Percentiles rank a stretch among this genome's conserved stretches.
phyloP scores from a whole-genome alignment of 1,140 invertebrate genomes.

The Drosophila trapezifrons region DNA sequence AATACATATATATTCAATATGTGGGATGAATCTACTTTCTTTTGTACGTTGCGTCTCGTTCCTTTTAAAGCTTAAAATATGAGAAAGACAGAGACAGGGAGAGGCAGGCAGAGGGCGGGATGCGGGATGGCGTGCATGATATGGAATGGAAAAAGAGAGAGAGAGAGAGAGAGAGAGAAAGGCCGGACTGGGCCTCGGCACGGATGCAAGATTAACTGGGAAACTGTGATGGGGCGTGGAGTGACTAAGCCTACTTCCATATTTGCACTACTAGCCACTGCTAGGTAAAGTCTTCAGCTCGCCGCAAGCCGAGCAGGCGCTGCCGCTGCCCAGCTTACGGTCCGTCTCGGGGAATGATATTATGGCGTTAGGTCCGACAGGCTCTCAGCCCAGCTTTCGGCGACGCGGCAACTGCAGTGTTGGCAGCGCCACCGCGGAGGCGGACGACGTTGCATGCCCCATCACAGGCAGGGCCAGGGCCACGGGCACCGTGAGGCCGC shows the following conservation, averaged over 20 bases:
- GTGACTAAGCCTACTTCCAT: constrained; percentile 30
- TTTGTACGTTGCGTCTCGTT: constrained; percentile 55
- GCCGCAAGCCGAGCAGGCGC: neutral
- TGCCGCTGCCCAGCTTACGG: no score
- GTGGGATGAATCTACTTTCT: constrained; percentile 18
- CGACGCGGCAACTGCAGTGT: constrained; percentile 39
- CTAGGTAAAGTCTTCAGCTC: constrained; percentile 27
- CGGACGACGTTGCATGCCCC: constrained; percentile 26
- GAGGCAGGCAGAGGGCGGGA: constrained; percentile 6
- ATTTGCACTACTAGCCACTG: constrained; percentile 41
- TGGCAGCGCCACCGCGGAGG: constrained; percentile 5
- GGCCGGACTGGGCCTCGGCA: neutral
- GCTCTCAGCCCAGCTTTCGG: constrained; percentile 35
- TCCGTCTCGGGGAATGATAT: constrained; percentile 36
- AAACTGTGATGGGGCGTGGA: constrained; percentile 9
- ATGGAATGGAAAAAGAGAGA: neutral
- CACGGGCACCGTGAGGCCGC: constrained; percentile 37
- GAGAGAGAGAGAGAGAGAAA: neutral
- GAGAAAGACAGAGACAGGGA: constrained; percentile 47
- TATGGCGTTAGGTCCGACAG: constrained; percentile 22
- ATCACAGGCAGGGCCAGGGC: constrained; percentile 60
- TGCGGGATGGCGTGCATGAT: no score
- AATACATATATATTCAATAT: no score
- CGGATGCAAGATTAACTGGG: constrained; percentile 13
- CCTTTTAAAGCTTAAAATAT: constrained; percentile 58